Evolutionary conservation across 2,797 vertebrate species (phyloP).

Genomic region (Melanotaenia nigrans): DNA sequence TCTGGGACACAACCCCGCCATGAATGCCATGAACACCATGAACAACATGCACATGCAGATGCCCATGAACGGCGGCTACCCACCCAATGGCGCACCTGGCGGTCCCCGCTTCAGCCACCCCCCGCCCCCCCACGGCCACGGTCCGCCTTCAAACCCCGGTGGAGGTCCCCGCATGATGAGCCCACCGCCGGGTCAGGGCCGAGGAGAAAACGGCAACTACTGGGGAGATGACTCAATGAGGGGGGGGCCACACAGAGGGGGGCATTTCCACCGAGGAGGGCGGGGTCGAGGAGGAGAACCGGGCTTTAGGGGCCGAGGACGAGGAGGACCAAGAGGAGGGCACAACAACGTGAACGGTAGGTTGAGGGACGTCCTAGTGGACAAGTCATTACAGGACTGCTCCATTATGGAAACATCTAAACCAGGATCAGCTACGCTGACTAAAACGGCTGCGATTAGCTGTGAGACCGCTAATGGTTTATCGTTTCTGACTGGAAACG

Average conservation of each 20-base stretch:
- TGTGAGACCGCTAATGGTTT: no score
- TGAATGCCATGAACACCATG: constrained; percentile 73
- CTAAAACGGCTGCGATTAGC: no score
- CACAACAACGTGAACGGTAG: constrained; percentile 88
- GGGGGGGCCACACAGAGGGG: constrained; percentile 85
- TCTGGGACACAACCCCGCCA: constrained; percentile 84
- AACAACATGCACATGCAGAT: constrained; percentile 83
- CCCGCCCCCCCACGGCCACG: constrained; percentile 87
- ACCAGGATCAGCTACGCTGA: no score
- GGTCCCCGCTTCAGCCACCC: constrained; percentile 88
- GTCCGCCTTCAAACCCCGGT: constrained; percentile 77
- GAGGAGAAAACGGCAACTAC: constrained; percentile 85
- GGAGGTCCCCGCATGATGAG: constrained; percentile 89
- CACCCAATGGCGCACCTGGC: constrained; percentile 84
- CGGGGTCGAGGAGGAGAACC: constrained; percentile 87
- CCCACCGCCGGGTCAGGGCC: constrained; percentile 86
- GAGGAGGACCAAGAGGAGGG: constrained; percentile 87
- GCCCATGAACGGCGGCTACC: constrained; percentile 91
- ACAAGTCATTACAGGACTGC: no score
- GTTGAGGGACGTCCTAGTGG: not conserved
- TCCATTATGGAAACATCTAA: no score
- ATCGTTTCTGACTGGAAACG: no score
- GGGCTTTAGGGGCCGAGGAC: constrained; percentile 86
- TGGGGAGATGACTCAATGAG: constrained; percentile 89
- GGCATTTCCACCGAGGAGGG: constrained; percentile 88